These are phyloP conservation scores for Luehdorfia chinensis DNA, from an alignment of 1,140 invertebrate genomes.

Conservation along the genomic window DNA sequence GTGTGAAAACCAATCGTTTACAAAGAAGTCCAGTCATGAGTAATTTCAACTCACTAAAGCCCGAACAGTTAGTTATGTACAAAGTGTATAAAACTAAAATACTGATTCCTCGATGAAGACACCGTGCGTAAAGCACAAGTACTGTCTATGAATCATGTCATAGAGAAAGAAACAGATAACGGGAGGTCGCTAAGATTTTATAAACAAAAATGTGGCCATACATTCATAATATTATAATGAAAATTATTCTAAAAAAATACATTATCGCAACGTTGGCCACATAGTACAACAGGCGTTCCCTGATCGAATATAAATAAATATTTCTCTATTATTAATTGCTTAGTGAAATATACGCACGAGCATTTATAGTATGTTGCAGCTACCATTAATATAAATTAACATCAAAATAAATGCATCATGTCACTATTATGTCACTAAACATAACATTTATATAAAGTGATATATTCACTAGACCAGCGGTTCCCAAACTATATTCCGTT, in stretches of 20 bases:
- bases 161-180: background rate
- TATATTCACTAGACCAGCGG: slow-evolving; percentile 62
- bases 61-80: slow-evolving; percentile 43
- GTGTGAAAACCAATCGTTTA: slow-evolving; percentile 64
- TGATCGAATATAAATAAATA: slow-evolving; percentile 55
- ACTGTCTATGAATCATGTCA: slow-evolving; percentile 5
- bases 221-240: slow-evolving; percentile 32
- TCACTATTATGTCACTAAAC: slow-evolving; percentile 72
- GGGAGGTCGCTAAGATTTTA: slow-evolving; percentile 1
- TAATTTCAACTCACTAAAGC: slow-evolving; percentile 29
- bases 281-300: slow-evolving; percentile 29
- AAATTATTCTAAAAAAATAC: slow-evolving; percentile 64
- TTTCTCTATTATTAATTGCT: slow-evolving; percentile 63
- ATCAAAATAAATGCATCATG: slow-evolving; percentile 76
- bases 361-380: slow-evolving; percentile 72
- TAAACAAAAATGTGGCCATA: slow-evolving; percentile 39
- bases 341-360: slow-evolving; percentile 66
- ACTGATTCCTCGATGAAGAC: slow-evolving; percentile 55
- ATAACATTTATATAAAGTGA: slow-evolving; percentile 56
- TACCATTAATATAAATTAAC: slow-evolving; percentile 75
- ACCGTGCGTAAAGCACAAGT: slow-evolving; percentile 15
- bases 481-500: too few species aligned
- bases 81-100: slow-evolving; percentile 67
- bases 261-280: slow-evolving; percentile 36
- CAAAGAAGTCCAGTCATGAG: slow-evolving; percentile 31